phyloP scores from a whole-genome alignment of 2,888 invertebrate genomes.

The Andrena hattorfiana region DNA sequence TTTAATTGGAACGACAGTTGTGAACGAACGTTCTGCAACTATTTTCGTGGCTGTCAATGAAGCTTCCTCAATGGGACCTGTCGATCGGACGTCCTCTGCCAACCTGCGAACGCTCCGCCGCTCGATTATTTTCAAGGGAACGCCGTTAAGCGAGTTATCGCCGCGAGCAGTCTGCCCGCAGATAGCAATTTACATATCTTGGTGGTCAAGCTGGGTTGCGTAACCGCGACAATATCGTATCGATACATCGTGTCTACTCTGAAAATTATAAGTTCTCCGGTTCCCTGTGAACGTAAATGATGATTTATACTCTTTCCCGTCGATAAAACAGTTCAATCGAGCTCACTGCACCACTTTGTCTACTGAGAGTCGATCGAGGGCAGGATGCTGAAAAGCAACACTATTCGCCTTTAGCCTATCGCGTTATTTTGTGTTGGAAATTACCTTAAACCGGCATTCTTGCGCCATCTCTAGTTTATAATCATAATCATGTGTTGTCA shows the following conservation, averaged over 20 bases:
- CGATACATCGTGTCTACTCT: neutral
- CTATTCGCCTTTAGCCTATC: too few species aligned
- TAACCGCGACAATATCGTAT: constrained; percentile 39
- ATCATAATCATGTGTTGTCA: too few species aligned
- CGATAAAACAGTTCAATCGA: too few species aligned
- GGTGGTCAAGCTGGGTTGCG: constrained; percentile 28
- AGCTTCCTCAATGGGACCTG: neutral
- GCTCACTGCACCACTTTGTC: too few species aligned
- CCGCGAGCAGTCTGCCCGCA: constrained; percentile 23
- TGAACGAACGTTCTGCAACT: too few species aligned
- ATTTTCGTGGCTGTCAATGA: neutral
- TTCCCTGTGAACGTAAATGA: neutral
- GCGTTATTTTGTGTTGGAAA: too few species aligned
- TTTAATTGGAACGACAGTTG: too few species aligned
- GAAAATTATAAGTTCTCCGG: neutral
- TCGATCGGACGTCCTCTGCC: neutral
- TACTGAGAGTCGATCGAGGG: too few species aligned
- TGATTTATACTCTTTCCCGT: neutral
- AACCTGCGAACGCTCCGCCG: neutral
- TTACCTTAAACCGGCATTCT: too few species aligned
- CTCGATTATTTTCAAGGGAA: constrained; percentile 2
- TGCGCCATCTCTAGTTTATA: too few species aligned
- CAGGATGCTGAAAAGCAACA: too few species aligned
- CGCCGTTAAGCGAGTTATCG: neutral
- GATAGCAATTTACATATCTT: constrained; percentile 46